Evolutionary conservation across 2,888 invertebrate species (phyloP), one percentile per base, ranked within the genome.

Genomic region (Seira sanloemensis): DNA sequence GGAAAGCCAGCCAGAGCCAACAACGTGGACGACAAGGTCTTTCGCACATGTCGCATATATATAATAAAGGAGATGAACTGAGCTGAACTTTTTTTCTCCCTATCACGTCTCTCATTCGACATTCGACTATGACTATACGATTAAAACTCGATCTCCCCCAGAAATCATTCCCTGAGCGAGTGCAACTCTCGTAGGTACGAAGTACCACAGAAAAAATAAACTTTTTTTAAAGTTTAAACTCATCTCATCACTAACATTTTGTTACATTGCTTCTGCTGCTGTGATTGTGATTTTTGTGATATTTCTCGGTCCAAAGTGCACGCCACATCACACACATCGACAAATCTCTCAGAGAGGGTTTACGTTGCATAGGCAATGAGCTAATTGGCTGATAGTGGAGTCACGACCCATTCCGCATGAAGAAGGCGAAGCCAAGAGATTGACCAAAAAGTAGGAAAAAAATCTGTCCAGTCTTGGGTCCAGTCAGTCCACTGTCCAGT

Each of bases 261-360:
- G 12, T 7, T 37, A 37, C 4, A 7, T 7, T 37, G 37, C 4
- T 37, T 4, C 37, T 37, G 37, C 12, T 4, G 5, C 4, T 4
- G 37, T 37, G 5, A 7, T 37, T 12, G 12, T 37, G 5, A 37
- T 37, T 12, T 37, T 37, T 37, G 37, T 37, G n/a, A n/a, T n/a
- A n/a, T n/a, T n/a, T n/a, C n/a, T 18, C 62, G 21, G 67, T 67
- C 67, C 67, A 67, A 67, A 67, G 67, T 67, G 16, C 67, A 67
- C 67, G 67, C 67, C 16, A 9, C 67, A 19, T 18, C 67, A 23
- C 18, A 9, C 7, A n/a, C 5, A 62, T n/a, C 5, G 16, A 67
- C 23, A 24, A 24, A 4, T 67, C 62, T 24, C 37, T 4, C 37
- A 7, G 37, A n/a, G n/a, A n/a, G n/a, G n/a, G n/a, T n/a, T 37